phyloP scores from a whole-genome alignment of 2,113 vertebrate genomes.

The Bungarus multicinctus region DNA sequence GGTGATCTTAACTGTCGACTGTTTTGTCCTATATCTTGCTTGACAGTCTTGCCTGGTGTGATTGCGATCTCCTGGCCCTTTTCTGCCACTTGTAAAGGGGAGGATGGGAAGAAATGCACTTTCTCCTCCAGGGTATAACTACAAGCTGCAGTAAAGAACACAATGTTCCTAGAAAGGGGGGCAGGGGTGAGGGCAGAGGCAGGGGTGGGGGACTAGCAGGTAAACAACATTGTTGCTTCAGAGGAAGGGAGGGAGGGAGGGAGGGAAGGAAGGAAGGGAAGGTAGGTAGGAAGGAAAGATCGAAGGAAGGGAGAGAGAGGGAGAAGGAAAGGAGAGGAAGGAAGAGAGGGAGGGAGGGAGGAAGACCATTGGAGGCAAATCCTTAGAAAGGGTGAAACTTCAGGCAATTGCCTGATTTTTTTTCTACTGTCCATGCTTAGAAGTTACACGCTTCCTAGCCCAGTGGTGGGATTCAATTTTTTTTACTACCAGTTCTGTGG shows the following conservation, averaged over 20 bases:
- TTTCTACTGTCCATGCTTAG: neutral
- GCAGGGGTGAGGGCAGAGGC: neutral
- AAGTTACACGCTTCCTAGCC: neutral
- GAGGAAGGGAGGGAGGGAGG: neutral
- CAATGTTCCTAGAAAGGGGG: slow-evolving; percentile 3
- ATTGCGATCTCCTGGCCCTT: neutral
- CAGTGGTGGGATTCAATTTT: neutral
- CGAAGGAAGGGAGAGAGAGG: neutral
- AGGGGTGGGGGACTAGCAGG: neutral
- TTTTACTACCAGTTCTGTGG: too few relatives aligned
- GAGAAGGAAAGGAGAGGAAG: too few relatives aligned
- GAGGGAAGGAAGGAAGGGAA: too few relatives aligned
- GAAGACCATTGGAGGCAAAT: neutral
- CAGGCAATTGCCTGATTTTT: neutral
- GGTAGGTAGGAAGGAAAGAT: too few relatives aligned
- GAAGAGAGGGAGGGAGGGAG: neutral
- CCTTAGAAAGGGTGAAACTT: neutral
- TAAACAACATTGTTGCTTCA: neutral
- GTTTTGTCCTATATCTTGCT: neutral
- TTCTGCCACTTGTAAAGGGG: neutral
- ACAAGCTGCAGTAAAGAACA: slow-evolving; percentile 9
- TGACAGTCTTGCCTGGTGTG: neutral
- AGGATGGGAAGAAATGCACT: neutral
- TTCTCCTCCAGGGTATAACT: slow-evolving; percentile 19
- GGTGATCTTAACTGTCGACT: neutral